Base-by-base conservation (phyloP, 2,797 vertebrate species). In the Buphagus erythrorhynchus region DNA sequence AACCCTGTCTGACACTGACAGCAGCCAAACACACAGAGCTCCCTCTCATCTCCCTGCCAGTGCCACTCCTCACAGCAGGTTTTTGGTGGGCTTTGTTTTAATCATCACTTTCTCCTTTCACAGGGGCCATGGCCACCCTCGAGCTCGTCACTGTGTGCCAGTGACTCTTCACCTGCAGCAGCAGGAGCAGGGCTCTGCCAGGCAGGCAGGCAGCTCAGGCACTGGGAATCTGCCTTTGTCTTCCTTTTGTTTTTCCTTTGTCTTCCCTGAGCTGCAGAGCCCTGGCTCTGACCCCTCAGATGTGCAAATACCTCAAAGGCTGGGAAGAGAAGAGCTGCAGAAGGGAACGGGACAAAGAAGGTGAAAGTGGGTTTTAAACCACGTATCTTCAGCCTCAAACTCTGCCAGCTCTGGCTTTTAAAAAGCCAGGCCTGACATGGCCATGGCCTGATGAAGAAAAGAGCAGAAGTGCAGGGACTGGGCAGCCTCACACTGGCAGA, bases 211-310 rank as follows among this genome's bases (percentile, higher is more conserved):
- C 71, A 69, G 57, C 16, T 46, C 45, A 2, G 29, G 31, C 88
- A 25, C 2, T 25, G 86, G 26, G 52, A 57, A 46, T 0, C 45
- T 29, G 73, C 80, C 29, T 94, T 93, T 95, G 80, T 93, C 31
- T 19, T 5, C 72, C 40, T n/a, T n/a, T n/a, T n/a, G n/a, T n/a
- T n/a, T n/a, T n/a, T n/a, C 80, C 29, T 94, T 93, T 95, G 80
- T 93, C 31, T 19, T 5, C 72, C 40, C 90, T 58, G 93, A 22
- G 74, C 48, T 43, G 74, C 5, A 1, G 31, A 63, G 90, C 67
- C 92, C 78, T 63, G 0, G 31, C 73, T 19, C 86, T 94, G 95
- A 92, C 86, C 92, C 91, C 65, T 95, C 95, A 78, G 68, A 88
- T 43, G 52, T 93, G 79, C 93, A 78, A 28, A 90, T 0, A 43